These are phyloP conservation scores for Drepana falcataria DNA, from an alignment of 2,888 invertebrate species.

Conservation along the genomic window DNA sequence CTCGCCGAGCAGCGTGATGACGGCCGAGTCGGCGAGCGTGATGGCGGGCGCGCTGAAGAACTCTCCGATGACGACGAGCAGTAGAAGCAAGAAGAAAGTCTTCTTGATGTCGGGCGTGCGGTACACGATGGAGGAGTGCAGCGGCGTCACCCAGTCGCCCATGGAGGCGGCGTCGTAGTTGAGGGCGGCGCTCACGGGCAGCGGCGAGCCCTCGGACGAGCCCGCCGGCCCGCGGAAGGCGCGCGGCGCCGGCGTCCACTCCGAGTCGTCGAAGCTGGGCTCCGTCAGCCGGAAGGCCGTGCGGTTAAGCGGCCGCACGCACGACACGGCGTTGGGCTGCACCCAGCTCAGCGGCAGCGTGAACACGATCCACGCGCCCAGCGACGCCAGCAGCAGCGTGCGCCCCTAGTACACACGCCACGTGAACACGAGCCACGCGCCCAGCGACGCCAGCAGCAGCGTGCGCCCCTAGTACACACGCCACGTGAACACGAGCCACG, in stretches of 20 bases:
- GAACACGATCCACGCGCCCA: slow-evolving; percentile 97
- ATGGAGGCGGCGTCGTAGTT: slow-evolving; percentile 86
- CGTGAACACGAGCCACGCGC: too few relatives aligned
- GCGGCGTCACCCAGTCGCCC: slow-evolving; percentile 90
- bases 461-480: too few relatives aligned
- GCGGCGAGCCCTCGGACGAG: slow-evolving; percentile 79
- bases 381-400: slow-evolving; percentile 90
- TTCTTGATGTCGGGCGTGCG: slow-evolving; percentile 93
- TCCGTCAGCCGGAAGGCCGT: slow-evolving; percentile 81
- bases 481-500: too few relatives aligned
- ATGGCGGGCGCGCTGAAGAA: slow-evolving; percentile 98
- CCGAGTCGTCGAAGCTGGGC: slow-evolving; percentile 71
- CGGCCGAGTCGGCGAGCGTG: slow-evolving; percentile 95
- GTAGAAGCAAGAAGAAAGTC: slow-evolving; percentile 94
- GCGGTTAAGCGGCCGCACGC: slow-evolving; percentile 79
- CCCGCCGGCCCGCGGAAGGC: slow-evolving; percentile 44
- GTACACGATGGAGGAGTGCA: slow-evolving; percentile 96
- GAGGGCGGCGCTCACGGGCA: slow-evolving; percentile 85
- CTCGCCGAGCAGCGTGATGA: slow-evolving; percentile 92
- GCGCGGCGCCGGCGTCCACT: slow-evolving; percentile 36
- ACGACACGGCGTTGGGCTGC: slow-evolving; percentile 95
- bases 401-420: slow-evolving; percentile 76
- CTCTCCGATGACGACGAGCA: slow-evolving; percentile 97
- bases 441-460: too few relatives aligned
- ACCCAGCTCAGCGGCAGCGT: slow-evolving; percentile 97